phyloP scores from a whole-genome alignment of 2,113 vertebrate species.

The Stictonetta naevosa region DNA sequence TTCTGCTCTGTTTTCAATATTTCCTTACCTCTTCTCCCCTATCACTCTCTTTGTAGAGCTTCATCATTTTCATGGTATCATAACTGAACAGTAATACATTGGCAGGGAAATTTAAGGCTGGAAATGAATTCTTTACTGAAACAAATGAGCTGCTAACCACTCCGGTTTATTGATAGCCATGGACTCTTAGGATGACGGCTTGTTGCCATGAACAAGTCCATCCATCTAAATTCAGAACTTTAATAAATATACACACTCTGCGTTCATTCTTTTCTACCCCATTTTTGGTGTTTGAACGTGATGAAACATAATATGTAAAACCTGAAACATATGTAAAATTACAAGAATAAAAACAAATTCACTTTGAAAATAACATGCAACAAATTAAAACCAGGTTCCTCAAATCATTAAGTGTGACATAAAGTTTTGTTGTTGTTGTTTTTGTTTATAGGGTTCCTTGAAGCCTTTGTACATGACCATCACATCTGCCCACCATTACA shows the following conservation, averaged over 20 bases:
- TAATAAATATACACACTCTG: not conserved
- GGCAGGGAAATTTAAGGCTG: not conserved
- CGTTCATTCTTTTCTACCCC: not conserved
- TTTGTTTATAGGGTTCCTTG: not conserved
- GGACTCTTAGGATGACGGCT: not conserved
- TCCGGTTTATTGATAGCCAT: not conserved
- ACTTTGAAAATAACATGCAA: not conserved
- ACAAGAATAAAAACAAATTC: not conserved
- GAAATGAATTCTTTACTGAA: not conserved
- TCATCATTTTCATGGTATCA: not conserved
- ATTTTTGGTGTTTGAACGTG: not conserved
- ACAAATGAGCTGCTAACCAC: not conserved
- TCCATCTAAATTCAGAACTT: not conserved
- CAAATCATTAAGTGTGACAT: not conserved
- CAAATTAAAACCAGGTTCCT: not conserved
- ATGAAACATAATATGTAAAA: not conserved
- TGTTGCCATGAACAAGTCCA: not conserved
- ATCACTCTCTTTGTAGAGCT: not conserved
- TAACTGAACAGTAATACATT: not conserved
- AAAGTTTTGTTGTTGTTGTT: not conserved
- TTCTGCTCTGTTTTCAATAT: not conserved
- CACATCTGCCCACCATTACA: not conserved
- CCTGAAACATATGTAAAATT: not conserved
- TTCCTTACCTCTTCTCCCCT: not conserved
- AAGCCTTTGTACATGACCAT: not conserved